phyloP scores from a whole-genome alignment of 2,888 invertebrate species.

The Platycheirus albimanus region DNA sequence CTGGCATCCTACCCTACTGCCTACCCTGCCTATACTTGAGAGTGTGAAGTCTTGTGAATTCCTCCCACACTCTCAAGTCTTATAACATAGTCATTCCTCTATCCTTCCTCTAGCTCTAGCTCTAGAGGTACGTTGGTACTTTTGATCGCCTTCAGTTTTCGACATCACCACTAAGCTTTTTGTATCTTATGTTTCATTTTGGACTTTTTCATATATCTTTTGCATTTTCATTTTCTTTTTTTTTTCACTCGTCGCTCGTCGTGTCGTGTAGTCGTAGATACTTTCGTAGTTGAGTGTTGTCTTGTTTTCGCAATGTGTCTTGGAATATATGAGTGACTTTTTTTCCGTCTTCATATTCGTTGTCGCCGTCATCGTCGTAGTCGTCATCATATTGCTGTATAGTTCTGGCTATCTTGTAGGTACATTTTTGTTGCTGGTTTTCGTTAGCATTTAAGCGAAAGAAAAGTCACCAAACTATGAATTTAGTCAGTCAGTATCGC shows the following conservation, averaged over 20 bases:
- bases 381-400: constrained; percentile 42
- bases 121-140: constrained; percentile 32
- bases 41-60: too few relatives aligned
- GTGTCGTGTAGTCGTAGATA: constrained; percentile 53
- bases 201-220: constrained; percentile 43
- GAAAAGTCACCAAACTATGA: constrained; percentile 68
- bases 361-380: constrained; percentile 12
- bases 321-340: constrained; percentile 66
- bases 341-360: constrained; percentile 39
- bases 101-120: background rate
- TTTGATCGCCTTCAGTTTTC: constrained; percentile 56
- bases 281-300: constrained; percentile 45
- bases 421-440: constrained; percentile 53
- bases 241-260: too few relatives aligned
- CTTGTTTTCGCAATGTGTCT: constrained; percentile 60
- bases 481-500: constrained; percentile 79
- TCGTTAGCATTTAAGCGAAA: constrained; percentile 58
- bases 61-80: too few relatives aligned
- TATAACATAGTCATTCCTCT: too few relatives aligned
- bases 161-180: constrained; percentile 48
- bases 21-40: too few relatives aligned
- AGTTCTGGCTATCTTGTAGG: constrained; percentile 46
- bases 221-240: constrained; percentile 35
- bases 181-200: constrained; percentile 37
- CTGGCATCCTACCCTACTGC: too few relatives aligned